Evolutionary conservation across 1,140 invertebrate species (phyloP), one percentile per base, ranked within the genome.

Genomic region (Megathymus violae): DNA sequence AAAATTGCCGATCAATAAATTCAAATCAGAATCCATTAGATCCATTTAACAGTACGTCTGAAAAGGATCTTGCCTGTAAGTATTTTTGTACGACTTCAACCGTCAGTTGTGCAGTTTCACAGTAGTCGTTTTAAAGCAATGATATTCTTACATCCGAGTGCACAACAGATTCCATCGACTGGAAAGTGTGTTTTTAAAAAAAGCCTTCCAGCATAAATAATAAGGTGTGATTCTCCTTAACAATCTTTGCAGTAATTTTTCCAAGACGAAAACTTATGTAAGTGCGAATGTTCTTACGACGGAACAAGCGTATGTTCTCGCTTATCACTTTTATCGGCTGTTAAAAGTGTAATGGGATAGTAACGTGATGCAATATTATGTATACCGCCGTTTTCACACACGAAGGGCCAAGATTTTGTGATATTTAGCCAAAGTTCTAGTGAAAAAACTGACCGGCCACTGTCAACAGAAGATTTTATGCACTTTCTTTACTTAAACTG

Each of bases 281-380:
- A 60, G 62, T 64, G 66, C 65, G 62, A 75, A 67, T 71, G 67
- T 61, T 22, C 62, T 62, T 67, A 58, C 65, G 46, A 46, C 54
- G 59, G 46, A 62, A 58, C 51, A 17, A 22, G 40, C 46, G n/a
- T n/a, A n/a, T 61, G 40, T 51, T 64, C 62, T 71, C 16, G 36
- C 47, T 75, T 67, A 75, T 69, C 64, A 62, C 40, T 47, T 69
- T 61, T 52, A 74, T 74, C 54, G 62, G 59, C 52, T 46, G 62
- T 74, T 68, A 71, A 72, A 69, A 67, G 36, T 44, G 68, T 74
- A 63, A 74, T 64, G 52, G 41, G 13, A 43, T 59, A 43, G 46
- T 31, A 47, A 47, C 15, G 43, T 59, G 54, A 47, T 36, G 9
- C 27, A 27, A 47, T 59, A 47, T 59, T 47, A 15, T 27, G 41